phyloP scores from a whole-genome alignment of 2,797 vertebrate genomes.

The Phataginus tetradactyla region DNA sequence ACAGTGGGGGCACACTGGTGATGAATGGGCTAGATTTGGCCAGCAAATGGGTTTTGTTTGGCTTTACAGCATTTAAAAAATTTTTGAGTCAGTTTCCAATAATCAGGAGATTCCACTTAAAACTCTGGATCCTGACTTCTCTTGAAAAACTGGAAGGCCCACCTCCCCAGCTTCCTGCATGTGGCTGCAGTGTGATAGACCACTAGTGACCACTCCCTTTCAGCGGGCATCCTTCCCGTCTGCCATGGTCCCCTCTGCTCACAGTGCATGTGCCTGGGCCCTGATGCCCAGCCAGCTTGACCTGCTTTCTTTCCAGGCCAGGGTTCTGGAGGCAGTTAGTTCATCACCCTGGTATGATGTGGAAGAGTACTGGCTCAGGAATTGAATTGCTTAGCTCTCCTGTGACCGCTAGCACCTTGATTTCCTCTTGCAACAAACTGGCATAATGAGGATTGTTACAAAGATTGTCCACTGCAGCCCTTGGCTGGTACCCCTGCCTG shows the following conservation, averaged over 20 bases:
- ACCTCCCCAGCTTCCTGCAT: neutral
- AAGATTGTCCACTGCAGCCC: neutral
- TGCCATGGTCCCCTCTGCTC: neutral
- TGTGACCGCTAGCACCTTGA: neutral
- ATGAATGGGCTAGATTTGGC: neutral
- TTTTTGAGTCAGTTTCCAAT: neutral
- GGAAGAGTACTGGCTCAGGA: neutral
- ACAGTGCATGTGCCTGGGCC: neutral
- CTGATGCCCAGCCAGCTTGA: no score
- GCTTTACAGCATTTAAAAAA: neutral
- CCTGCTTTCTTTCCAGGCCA: neutral
- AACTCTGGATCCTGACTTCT: neutral
- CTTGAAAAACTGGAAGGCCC: neutral
- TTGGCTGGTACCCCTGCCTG: neutral
- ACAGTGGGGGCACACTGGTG: neutral
- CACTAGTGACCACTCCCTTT: neutral
- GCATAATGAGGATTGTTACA: neutral
- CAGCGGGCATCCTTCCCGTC: neutral
- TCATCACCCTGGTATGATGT: neutral
- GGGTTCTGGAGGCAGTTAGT: neutral
- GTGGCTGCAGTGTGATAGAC: fast-evolving
- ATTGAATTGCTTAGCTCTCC: neutral
- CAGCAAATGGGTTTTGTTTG: neutral
- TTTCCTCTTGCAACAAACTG: neutral
- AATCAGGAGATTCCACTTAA: neutral